A percentile compares a stretch with the other conserved stretches of the same genome.
Evolutionary conservation across 2,113 vertebrate species (phyloP).

Genomic region (Solenodon paradoxus): DNA sequence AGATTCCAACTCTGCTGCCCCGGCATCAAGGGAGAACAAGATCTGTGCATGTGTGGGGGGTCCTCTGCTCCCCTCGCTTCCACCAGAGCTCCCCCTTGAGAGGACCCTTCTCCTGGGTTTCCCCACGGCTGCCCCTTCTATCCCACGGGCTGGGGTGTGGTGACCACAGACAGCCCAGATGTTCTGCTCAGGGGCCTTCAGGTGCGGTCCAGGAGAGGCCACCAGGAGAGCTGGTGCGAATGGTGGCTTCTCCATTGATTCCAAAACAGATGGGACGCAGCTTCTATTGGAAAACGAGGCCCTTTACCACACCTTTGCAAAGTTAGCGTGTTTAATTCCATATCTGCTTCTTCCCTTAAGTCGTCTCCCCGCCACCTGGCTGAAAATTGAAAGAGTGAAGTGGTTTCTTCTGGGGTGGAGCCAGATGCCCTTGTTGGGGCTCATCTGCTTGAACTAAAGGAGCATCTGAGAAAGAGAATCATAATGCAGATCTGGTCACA

Average conservation of each 20-base stretch:
- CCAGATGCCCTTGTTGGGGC: not conserved
- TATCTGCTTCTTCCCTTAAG: not conserved
- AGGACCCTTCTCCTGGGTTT: no score
- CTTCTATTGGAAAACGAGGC: no score
- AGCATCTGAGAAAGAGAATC: not conserved
- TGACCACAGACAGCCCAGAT: no score
- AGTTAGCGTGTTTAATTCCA: not conserved
- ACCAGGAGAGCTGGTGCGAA: rapidly evolving
- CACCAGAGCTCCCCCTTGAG: no score
- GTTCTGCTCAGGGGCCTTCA: no score
- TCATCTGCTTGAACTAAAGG: not conserved
- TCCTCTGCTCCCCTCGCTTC: no score
- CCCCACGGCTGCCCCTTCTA: no score
- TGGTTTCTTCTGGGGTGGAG: not conserved
- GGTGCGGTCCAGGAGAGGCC: not conserved
- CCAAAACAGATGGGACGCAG: rapidly evolving
- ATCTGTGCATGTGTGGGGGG: no score
- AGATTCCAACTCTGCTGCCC: no score
- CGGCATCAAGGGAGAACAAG: no score
- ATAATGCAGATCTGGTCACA: not conserved
- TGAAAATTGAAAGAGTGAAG: not conserved
- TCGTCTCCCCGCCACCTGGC: not conserved
- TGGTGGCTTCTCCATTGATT: rapidly evolving
- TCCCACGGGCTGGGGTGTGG: no score
- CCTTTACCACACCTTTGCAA: rapidly evolving